These are phyloP conservation scores for roundworm (Caenorhabditis elegans) DNA, from an alignment of 1,140 invertebrate species.

Conservation along the genomic window DNA sequence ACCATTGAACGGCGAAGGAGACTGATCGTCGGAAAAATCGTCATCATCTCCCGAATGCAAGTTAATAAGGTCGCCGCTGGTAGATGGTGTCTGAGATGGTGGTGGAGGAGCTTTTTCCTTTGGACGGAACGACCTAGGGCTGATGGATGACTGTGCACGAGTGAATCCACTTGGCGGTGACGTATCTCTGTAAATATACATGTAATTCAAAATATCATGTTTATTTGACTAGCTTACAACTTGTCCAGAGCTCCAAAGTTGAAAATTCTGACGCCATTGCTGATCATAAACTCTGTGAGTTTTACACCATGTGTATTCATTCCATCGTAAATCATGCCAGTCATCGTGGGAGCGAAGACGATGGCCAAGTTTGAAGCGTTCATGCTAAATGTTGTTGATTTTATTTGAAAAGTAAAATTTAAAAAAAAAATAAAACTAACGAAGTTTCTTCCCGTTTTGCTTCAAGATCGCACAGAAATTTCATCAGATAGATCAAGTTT, in stretches of 20 bases:
- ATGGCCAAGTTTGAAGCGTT: constrained; percentile 42
- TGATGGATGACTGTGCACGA: constrained; percentile 11
- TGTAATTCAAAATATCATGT: not conserved
- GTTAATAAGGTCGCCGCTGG: not conserved
- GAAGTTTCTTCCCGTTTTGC: constrained; percentile 23
- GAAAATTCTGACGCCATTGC: not conserved
- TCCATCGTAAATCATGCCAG: constrained; percentile 35
- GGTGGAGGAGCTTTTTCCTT: constrained; percentile 44
- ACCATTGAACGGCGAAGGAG: not conserved
- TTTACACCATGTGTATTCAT: constrained; percentile 37
- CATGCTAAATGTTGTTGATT: constrained; percentile 27
- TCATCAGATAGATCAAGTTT: constrained; percentile 40
- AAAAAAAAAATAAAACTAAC: not conserved
- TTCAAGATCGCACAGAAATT: constrained; percentile 39
- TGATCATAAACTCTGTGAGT: constrained; percentile 6
- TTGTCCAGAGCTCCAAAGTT: not conserved
- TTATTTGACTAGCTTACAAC: not conserved
- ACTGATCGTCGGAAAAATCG: not conserved
- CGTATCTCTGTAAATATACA: not conserved
- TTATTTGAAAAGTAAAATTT: not conserved
- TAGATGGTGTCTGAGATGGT: not conserved
- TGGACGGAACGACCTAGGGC: constrained; percentile 26
- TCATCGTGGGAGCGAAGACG: constrained; percentile 38
- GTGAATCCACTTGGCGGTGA: not conserved
- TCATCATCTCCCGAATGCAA: not conserved